A percentile compares a stretch with the other conserved stretches of the same genome.
Conservation (phyloP, 2,888 invertebrate genomes). For the Dorcus hopei region DNA sequence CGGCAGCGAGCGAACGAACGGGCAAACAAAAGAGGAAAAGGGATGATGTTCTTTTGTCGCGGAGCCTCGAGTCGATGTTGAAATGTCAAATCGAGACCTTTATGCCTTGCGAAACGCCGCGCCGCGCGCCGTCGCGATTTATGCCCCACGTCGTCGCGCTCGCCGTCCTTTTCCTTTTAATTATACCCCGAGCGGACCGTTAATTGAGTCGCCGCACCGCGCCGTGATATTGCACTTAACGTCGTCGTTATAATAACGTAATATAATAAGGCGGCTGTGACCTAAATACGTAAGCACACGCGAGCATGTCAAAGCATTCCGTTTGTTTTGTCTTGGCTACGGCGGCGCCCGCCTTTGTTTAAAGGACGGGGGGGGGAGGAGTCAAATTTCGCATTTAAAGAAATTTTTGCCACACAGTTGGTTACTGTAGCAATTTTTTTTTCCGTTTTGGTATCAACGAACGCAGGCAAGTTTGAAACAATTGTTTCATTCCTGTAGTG, state of each 20-base stretch:
- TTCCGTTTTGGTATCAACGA: too few species aligned
- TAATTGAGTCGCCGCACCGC: not conserved
- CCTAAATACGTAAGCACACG: not conserved
- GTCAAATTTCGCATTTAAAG: too few species aligned
- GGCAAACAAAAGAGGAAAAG: not conserved
- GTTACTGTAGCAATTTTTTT: too few species aligned
- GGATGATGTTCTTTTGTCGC: constrained; percentile 1
- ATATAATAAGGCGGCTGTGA: not conserved
- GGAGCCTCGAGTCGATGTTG: not conserved
- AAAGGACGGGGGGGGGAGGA: too few species aligned
- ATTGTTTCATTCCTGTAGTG: too few species aligned
- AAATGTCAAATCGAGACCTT: constrained; percentile 1
- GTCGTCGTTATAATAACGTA: not conserved
- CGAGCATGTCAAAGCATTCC: not conserved
- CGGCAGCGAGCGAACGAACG: not conserved
- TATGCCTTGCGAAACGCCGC: not conserved
- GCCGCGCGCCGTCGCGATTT: not conserved
- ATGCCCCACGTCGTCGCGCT: not conserved
- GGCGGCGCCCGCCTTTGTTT: too few species aligned
- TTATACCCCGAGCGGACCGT: not conserved
- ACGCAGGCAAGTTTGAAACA: too few species aligned
- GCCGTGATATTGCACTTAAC: not conserved
- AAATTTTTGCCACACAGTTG: too few species aligned
- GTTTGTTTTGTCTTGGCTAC: too few species aligned
- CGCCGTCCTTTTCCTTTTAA: not conserved